Percentiles rank a stretch among this genome's conserved stretches.
Conservation (phyloP, 1,140 invertebrate genomes). For the Bombus sylvicola region DNA sequence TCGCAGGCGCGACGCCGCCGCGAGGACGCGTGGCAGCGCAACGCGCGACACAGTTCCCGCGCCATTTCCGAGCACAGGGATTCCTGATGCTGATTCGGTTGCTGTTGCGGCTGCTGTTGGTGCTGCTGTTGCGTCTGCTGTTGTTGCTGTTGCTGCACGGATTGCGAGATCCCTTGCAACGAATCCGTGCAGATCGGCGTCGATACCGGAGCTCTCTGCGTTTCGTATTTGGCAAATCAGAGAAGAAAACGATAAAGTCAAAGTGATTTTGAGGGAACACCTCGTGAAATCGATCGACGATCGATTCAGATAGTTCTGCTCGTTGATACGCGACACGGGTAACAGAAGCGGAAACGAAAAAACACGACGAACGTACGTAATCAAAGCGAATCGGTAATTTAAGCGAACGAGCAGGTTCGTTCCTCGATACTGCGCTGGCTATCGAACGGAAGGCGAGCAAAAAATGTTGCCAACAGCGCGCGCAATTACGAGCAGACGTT, state of each 20-base stretch:
- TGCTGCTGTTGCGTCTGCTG: slow-evolving; percentile 83
- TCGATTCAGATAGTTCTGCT: background rate
- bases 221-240: background rate
- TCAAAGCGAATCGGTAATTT: background rate
- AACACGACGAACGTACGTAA: background rate
- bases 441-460: background rate
- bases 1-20: slow-evolving; percentile 87
- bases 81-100: slow-evolving; percentile 83
- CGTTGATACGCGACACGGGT: background rate
- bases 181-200: slow-evolving; percentile 76
- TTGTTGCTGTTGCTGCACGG: slow-evolving; percentile 72
- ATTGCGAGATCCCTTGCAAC: slow-evolving; percentile 79
- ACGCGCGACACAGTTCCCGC: slow-evolving; percentile 90
- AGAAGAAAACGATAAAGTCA: background rate
- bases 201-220: slow-evolving; percentile 65
- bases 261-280: background rate
- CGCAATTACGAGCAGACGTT: background rate
- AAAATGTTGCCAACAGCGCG: background rate
- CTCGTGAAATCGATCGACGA: no score
- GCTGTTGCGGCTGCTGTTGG: slow-evolving; percentile 79
- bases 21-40: slow-evolving; percentile 88
- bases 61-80: slow-evolving; percentile 92
- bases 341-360: background rate
- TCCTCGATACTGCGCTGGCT: background rate
- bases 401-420: background rate